Evolutionary conservation across 2,113 vertebrate species (phyloP).

Genomic region (Callorhinus ursinus): DNA sequence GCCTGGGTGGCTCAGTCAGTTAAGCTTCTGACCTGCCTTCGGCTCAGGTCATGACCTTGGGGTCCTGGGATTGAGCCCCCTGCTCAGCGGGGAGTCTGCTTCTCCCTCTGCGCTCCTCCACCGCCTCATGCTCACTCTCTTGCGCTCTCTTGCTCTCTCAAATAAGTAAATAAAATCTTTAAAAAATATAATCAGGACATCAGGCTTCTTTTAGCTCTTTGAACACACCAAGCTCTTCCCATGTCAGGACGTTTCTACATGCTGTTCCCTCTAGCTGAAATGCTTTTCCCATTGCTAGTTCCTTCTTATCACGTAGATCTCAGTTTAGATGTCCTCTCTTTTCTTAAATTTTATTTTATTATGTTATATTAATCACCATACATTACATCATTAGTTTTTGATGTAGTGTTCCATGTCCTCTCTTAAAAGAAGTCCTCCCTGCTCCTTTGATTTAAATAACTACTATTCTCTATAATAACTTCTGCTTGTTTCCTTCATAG

Average conservation of each 20-base stretch:
- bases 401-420: not conserved
- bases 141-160: not conserved
- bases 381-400: no score
- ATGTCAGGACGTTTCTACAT: not conserved
- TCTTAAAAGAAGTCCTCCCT: not conserved
- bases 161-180: not conserved
- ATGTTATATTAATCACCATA: no score
- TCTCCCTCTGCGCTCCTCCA: not conserved
- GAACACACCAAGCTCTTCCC: not conserved
- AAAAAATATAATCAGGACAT: not conserved
- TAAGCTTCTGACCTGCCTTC: not conserved
- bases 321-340: not conserved
- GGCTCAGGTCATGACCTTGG: not conserved
- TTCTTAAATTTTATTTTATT: no score
- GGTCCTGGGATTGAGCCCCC: not conserved
- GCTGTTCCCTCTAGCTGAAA: not conserved
- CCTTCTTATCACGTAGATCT: not conserved
- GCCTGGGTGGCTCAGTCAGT: not conserved
- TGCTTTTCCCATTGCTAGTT: not conserved
- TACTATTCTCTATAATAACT: constrained; percentile 2
- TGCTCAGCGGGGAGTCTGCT: not conserved
- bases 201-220: not conserved
- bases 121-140: not conserved
- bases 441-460: not conserved
- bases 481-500: not conserved